These are phyloP conservation scores for Sinotaia quadrata DNA, from an alignment of 2,888 invertebrate species.

Conservation along the genomic window DNA sequence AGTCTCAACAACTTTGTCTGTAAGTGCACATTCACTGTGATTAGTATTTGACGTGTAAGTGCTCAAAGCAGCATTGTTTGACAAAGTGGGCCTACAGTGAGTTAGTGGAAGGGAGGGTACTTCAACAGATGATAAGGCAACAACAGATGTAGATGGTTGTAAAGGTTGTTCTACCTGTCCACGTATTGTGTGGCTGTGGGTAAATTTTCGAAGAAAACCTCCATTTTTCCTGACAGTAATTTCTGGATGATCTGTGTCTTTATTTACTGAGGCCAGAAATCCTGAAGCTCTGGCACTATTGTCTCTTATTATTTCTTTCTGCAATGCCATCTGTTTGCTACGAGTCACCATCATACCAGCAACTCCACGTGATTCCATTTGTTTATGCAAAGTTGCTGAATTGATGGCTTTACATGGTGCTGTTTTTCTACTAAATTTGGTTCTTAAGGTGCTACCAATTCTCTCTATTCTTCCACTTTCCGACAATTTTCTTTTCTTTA, in stretches of 20 bases:
- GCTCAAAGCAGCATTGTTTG: neutral
- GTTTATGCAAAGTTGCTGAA: neutral
- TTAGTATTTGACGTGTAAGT: neutral
- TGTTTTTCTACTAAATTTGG: neutral
- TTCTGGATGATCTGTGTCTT: neutral
- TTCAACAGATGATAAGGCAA: neutral
- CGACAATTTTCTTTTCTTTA: neutral
- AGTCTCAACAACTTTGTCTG: neutral
- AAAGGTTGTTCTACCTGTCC: neutral
- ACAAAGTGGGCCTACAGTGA: neutral
- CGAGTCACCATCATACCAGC: too few relatives aligned
- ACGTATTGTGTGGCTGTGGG: neutral
- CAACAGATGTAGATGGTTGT: neutral
- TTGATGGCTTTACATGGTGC: neutral
- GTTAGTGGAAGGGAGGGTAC: neutral
- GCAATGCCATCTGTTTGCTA: too few relatives aligned
- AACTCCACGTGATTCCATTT: too few relatives aligned
- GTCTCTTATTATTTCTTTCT: too few relatives aligned
- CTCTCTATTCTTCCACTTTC: neutral
- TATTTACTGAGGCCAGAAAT: neutral
- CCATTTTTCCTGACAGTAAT: conserved; percentile 9
- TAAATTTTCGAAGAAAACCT: conserved; percentile 7
- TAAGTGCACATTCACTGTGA: neutral
- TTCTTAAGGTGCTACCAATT: neutral
- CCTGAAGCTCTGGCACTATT: neutral